These are phyloP conservation scores for Acleris literana DNA, from an alignment of 2,888 invertebrate species.

Conservation along the genomic window DNA sequence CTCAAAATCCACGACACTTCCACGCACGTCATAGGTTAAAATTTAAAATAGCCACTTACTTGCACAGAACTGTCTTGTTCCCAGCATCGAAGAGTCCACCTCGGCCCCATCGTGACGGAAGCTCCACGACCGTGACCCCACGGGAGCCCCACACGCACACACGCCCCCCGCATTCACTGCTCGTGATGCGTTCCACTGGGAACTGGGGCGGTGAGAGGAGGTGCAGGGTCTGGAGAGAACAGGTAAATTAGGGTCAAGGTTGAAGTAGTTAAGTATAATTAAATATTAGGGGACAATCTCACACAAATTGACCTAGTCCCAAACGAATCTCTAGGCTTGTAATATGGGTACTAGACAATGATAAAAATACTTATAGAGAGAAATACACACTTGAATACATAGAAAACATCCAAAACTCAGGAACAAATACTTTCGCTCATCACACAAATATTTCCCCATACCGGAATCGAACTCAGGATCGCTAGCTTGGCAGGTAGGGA, in stretches of 20 bases:
- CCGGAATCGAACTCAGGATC: too few relatives aligned
- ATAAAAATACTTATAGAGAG: too few relatives aligned
- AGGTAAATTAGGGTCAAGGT: neutral
- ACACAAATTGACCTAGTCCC: too few relatives aligned
- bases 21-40: neutral
- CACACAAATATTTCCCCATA: too few relatives aligned
- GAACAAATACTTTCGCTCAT: too few relatives aligned
- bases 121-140: conserved; percentile 86
- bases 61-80: conserved; percentile 86
- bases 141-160: conserved; percentile 87
- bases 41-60: conserved; percentile 84
- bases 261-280: neutral
- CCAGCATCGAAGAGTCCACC: conserved; percentile 87
- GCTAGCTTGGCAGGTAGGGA: too few relatives aligned
- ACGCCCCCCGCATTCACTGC: conserved; percentile 86
- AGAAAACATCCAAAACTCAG: too few relatives aligned
- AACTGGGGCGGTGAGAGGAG: conserved; percentile 87
- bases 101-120: conserved; percentile 89
- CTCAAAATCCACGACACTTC: neutral
- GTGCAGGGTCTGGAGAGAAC: conserved; percentile 85
- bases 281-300: too few relatives aligned
- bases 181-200: conserved; percentile 86
- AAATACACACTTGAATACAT: too few relatives aligned
- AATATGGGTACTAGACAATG: too few relatives aligned
- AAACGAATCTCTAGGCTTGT: too few relatives aligned